Conservation (phyloP, 2,888 invertebrate species). For the Leptinotarsa tumamoca region DNA sequence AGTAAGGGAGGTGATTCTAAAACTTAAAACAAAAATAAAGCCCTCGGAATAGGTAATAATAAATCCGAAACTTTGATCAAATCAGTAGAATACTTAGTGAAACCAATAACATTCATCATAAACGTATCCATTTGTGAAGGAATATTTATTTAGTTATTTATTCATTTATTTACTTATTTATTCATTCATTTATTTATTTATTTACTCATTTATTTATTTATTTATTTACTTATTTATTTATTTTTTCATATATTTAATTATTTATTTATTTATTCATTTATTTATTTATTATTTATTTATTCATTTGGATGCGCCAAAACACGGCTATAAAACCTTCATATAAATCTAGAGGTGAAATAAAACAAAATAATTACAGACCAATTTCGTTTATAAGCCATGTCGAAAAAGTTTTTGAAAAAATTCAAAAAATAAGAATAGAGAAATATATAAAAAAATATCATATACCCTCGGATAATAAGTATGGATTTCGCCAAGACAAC, state of each 20-base stretch:
- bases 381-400: not conserved
- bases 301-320: not conserved
- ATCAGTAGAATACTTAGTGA: not conserved
- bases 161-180: no score
- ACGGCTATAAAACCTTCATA: slow-evolving; percentile 4
- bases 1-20: no score
- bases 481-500: no score
- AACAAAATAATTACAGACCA: not conserved
- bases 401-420: not conserved
- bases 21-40: not conserved
- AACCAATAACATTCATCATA: slow-evolving; percentile 8
- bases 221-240: not conserved
- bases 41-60: not conserved
- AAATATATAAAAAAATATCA: not conserved
- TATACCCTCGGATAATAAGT: not conserved
- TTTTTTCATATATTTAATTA: not conserved
- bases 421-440: not conserved
- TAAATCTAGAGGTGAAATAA: not conserved
- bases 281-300: no score
- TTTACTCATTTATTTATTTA: no score
- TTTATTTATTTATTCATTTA: not conserved
- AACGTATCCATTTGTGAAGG: not conserved
- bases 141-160: not conserved
- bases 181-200: not conserved
- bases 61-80: slow-evolving; percentile 1